These are phyloP conservation scores for Gryon sp. DNA, from an alignment of 1,140 invertebrate genomes.

Conservation along the genomic window DNA sequence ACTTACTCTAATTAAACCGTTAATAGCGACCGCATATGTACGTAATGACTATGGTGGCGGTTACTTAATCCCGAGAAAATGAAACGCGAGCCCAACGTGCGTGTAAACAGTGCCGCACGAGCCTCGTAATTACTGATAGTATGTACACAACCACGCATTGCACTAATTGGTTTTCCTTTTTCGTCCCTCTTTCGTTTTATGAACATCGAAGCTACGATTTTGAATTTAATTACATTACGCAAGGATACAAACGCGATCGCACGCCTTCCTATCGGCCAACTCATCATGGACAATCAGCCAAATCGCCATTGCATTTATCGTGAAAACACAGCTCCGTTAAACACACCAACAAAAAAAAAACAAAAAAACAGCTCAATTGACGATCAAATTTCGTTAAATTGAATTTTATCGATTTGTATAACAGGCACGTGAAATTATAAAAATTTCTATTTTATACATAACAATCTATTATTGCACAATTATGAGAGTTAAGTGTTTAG, in stretches of 20 bases:
- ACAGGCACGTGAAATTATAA: no score
- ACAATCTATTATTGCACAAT: neutral
- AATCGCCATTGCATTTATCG: no score
- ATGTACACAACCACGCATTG: constrained; percentile 60
- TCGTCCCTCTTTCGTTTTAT: constrained; percentile 53
- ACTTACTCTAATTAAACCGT: constrained; percentile 79
- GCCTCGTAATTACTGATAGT: constrained; percentile 59
- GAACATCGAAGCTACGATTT: constrained; percentile 56
- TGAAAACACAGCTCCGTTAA: no score
- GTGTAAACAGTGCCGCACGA: constrained; percentile 66
- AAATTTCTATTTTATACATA: no score
- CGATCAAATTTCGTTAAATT: no score
- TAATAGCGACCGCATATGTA: constrained; percentile 75
- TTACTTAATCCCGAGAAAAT: constrained; percentile 79
- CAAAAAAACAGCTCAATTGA: no score
- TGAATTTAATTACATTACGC: constrained; percentile 56
- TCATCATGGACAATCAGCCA: no score
- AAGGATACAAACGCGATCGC: constrained; percentile 16
- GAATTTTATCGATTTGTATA: no score
- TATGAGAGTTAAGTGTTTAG: neutral
- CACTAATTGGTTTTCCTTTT: constrained; percentile 61
- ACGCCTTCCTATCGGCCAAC: no score
- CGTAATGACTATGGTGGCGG: constrained; percentile 71
- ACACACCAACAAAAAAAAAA: no score
- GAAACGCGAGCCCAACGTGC: constrained; percentile 67